Evolutionary conservation across 2,113 vertebrate species (phyloP).

Genomic region (Parus major): DNA sequence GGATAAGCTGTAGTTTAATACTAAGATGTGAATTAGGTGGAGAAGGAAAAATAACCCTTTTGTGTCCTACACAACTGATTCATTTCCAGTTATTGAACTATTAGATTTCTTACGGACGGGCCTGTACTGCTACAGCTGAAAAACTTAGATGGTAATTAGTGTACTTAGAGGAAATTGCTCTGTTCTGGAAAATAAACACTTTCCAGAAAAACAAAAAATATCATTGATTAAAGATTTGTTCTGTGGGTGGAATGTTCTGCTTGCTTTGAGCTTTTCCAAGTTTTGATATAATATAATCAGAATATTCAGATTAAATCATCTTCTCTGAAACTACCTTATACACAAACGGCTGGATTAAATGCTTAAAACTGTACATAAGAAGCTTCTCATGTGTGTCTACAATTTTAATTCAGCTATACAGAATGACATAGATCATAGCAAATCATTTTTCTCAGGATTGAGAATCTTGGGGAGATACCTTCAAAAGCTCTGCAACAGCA

Average conservation of each 20-base stretch:
- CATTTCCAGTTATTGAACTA: neutral
- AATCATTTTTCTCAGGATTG: neutral
- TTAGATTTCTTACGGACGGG: neutral
- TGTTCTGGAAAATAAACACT: neutral
- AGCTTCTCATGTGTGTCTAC: neutral
- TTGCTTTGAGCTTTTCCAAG: neutral
- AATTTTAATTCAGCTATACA: neutral
- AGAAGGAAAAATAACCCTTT: neutral
- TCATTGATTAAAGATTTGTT: neutral
- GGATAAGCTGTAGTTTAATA: neutral
- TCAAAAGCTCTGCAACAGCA: neutral
- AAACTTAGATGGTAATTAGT: accelerated
- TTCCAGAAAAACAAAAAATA: neutral
- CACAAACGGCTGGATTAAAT: accelerated
- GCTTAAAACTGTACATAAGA: neutral
- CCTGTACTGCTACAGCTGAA: neutral
- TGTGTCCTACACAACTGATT: neutral
- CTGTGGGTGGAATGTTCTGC: neutral
- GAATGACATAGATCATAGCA: neutral
- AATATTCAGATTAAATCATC: neutral
- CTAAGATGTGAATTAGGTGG: neutral
- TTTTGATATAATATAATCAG: neutral
- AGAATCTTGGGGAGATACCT: neutral
- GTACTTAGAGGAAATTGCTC: neutral
- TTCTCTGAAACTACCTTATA: neutral